Conservation (phyloP, 2,888 invertebrate genomes). For the Dasysyrphus albostriatus region DNA sequence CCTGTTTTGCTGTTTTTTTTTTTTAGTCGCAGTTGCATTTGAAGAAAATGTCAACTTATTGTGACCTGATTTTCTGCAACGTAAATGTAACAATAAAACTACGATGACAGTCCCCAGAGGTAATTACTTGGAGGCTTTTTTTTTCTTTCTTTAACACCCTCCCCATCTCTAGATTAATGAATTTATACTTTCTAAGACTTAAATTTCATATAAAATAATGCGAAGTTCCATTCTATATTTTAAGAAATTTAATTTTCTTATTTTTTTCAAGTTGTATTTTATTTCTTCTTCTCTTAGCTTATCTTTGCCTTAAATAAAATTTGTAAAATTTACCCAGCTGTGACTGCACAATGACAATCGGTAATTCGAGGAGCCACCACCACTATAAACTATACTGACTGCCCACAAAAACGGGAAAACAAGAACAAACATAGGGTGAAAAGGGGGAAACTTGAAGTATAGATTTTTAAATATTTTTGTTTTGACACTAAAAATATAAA, state of each 20-base stretch:
- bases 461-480: no score
- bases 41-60: constrained; percentile 27
- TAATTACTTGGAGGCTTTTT: constrained; percentile 29
- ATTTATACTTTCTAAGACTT: constrained; percentile 21
- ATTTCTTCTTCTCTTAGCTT: neutral
- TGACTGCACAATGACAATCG: constrained; percentile 32
- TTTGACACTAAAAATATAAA: no score
- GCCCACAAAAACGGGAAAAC: neutral
- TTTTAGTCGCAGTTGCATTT: neutral
- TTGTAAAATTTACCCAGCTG: constrained; percentile 40
- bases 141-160: no score
- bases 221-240: neutral
- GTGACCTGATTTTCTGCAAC: constrained; percentile 18
- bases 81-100: neutral
- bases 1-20: neutral
- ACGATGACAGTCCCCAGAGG: neutral
- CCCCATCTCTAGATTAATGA: constrained; percentile 9
- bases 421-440: neutral
- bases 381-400: neutral
- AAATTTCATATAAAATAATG: neutral
- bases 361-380: constrained; percentile 27
- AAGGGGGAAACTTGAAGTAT: neutral
- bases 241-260: constrained; percentile 2
- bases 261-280: neutral
- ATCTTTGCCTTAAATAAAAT: constrained; percentile 12